These are phyloP conservation scores for Montipora foliosa DNA, from an alignment of 64 coral and sea anemone species.

Conservation along the genomic window DNA sequence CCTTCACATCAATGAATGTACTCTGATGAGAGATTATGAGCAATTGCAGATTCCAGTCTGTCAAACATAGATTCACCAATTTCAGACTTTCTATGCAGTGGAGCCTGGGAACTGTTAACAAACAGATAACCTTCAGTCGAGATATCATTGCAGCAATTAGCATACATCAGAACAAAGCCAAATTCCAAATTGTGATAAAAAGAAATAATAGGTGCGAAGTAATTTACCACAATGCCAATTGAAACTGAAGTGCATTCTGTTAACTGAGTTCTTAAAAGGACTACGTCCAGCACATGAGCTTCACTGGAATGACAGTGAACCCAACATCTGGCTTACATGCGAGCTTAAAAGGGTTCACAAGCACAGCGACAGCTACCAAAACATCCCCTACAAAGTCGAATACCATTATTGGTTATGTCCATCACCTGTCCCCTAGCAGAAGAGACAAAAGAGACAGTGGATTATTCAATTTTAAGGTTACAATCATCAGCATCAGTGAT, in stretches of 20 bases:
- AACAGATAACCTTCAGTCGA: too few species aligned
- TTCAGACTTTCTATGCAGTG: too few species aligned
- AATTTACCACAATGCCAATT: background rate
- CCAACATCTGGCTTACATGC: background rate
- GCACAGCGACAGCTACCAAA: background rate
- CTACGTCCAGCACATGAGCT: background rate
- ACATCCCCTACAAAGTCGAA: background rate
- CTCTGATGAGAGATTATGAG: too few species aligned
- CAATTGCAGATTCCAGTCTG: too few species aligned
- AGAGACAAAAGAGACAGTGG: slow-evolving; percentile 40
- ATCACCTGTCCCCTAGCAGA: slow-evolving; percentile 37
- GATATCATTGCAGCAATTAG: too few species aligned
- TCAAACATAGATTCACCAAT: too few species aligned
- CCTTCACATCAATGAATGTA: too few species aligned
- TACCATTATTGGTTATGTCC: slow-evolving; percentile 54
- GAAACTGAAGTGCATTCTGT: background rate
- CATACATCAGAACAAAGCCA: too few species aligned
- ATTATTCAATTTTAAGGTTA: slow-evolving; percentile 37
- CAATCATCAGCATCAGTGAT: slow-evolving; percentile 26
- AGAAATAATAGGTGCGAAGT: background rate
- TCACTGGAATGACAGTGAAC: background rate
- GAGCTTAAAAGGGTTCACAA: background rate
- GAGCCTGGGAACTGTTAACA: too few species aligned
- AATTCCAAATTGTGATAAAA: too few species aligned
- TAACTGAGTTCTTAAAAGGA: background rate